Percentiles rank a stretch among this genome's conserved stretches.
phyloP scores from a whole-genome alignment of 2,113 vertebrate species.

The Silurus asotus region DNA sequence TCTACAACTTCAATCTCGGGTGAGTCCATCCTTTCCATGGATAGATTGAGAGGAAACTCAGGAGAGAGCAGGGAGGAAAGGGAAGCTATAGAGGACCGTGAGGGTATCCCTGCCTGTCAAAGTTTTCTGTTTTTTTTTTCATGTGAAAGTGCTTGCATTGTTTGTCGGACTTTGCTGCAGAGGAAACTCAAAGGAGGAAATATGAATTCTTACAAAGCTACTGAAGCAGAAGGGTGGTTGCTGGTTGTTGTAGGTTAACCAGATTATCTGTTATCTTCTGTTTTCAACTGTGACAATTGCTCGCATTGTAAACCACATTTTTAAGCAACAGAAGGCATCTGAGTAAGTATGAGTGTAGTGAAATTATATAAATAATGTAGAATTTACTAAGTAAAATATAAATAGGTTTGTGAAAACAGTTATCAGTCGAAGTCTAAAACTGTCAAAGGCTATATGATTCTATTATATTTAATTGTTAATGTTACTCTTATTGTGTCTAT shows the following conservation, averaged over 20 bases:
- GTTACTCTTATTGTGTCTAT: background rate
- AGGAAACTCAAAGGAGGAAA: constrained; percentile 51
- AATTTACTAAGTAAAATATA: background rate
- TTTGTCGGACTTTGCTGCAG: constrained; percentile 24
- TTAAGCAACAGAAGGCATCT: background rate
- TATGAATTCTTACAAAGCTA: constrained; percentile 35
- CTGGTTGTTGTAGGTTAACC: background rate
- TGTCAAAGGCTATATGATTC: background rate
- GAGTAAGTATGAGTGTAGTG: too few species aligned
- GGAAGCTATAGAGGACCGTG: background rate
- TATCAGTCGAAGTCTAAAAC: background rate
- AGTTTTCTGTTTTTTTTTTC: background rate
- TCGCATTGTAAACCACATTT: background rate
- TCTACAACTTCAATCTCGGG: constrained; percentile 14
- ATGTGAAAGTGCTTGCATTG: constrained; percentile 5
- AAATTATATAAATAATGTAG: background rate
- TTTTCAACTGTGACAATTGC: background rate
- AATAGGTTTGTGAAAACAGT: background rate
- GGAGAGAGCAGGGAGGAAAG: background rate
- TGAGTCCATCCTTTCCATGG: constrained; percentile 29
- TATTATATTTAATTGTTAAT: background rate
- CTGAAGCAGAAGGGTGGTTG: constrained; percentile 8
- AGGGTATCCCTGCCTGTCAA: background rate
- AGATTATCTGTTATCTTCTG: background rate
- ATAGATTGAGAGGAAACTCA: background rate